Evolutionary conservation across 2,888 invertebrate species (phyloP), one percentile per base, ranked within the genome.

Genomic region (Drosophila robusta): DNA sequence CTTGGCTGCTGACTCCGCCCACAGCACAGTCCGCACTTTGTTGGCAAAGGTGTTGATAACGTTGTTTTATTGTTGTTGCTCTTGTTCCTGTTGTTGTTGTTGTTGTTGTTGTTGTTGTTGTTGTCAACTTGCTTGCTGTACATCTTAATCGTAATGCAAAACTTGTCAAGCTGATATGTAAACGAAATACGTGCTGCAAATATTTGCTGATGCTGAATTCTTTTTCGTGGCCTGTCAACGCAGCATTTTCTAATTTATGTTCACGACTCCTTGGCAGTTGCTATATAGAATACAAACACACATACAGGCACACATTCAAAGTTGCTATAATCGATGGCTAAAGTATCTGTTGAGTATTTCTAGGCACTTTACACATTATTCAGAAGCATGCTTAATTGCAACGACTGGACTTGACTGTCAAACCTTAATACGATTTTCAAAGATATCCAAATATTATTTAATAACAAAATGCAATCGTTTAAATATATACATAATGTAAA

Each of bases 81-180:
- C n/a, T n/a, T n/a, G n/a, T n/a, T n/a, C n/a, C n/a, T n/a, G n/a
- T n/a, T n/a, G n/a, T n/a, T 47, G n/a, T 45, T 52, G 39, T 42
- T 64, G 38, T 22, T 55, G 34, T 41, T 62, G 24, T 22, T 61
- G 49, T 55, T 67, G 58, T 24, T 67, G 50, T 32, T 60, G 38
- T 16, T 56, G 55, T 38, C 39, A 63, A 47, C 54, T 51, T 61
- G 74, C 56, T 34, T 49, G 76, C 73, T 81, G 87, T 89, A 89
- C 89, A 87, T 84, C 85, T 86, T 87, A 86, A 86, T 86, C 89
- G 89, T 85, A 87, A 85, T 84, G 87, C 81, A 87, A 89, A 84
- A 85, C 76, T 76, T 87, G 85, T 84, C 89, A 84, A 77, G 84
- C 80, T 84, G 89, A 84, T 84, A 83, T 84, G 83, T 88, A 84